A percentile compares a stretch with the other conserved stretches of the same genome.
These are phyloP conservation scores for Sinella curviseta DNA, from an alignment of 1,140 invertebrate species.

Conservation along the genomic window DNA sequence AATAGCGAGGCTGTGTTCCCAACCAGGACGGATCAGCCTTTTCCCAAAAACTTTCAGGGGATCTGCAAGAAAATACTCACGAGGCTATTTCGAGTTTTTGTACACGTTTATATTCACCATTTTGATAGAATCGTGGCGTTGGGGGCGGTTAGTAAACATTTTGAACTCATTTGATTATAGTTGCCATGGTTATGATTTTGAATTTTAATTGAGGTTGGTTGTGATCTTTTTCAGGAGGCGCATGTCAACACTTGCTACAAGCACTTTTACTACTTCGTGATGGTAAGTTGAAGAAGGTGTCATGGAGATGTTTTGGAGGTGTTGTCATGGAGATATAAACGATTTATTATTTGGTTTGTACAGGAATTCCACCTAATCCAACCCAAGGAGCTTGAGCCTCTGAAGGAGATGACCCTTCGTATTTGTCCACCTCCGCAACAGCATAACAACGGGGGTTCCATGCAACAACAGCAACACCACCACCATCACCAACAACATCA, in stretches of 20 bases:
- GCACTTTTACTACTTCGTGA: constrained; percentile 92
- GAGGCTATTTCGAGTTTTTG: constrained; percentile 88
- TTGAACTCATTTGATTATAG: background rate
- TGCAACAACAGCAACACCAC: too few species aligned
- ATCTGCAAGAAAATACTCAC: constrained; percentile 87
- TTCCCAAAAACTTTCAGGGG: constrained; percentile 79
- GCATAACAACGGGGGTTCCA: too few species aligned
- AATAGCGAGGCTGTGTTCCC: constrained; percentile 85
- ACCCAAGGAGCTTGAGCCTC: constrained; percentile 82
- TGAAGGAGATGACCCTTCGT: constrained; percentile 74
- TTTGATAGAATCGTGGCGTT: constrained; percentile 86
- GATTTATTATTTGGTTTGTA: too few species aligned
- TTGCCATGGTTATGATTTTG: background rate
- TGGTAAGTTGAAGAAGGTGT: too few species aligned
- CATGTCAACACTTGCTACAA: constrained; percentile 97
- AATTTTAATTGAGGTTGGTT: background rate
- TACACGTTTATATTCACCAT: constrained; percentile 96
- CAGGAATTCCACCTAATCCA: constrained; percentile 84
- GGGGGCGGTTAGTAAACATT: constrained; percentile 71
- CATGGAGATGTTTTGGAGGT: too few species aligned
- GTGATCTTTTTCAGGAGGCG: constrained; percentile 68
- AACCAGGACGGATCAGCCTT: constrained; percentile 75
- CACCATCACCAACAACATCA: background rate
- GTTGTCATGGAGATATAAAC: too few species aligned
- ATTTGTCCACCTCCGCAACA: constrained; percentile 59